Percentiles rank a stretch among this genome's conserved stretches.
Evolutionary conservation across 2,113 vertebrate species (phyloP).

Genomic region (Rhegmatorhina hoffmannsi): DNA sequence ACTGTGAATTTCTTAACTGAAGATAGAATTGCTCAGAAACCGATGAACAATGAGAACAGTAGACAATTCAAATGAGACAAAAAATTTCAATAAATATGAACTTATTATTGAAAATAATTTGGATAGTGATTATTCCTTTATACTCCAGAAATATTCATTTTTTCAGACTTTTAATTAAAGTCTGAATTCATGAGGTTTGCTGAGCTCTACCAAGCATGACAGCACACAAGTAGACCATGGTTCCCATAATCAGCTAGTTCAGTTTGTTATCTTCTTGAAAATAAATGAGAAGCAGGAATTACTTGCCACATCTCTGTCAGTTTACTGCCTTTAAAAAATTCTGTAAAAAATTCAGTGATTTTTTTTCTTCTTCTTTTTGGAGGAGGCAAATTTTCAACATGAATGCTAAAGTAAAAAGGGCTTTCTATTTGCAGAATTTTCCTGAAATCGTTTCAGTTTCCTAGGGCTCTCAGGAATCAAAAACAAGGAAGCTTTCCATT

Average conservation of each 20-base stretch:
- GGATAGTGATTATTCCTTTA: neutral
- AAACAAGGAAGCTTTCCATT: neutral
- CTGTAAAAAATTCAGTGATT: neutral
- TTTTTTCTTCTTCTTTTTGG: neutral
- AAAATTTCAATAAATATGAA: neutral
- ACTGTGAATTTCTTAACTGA: neutral
- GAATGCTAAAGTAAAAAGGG: neutral
- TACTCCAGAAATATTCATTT: neutral
- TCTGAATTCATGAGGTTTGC: neutral
- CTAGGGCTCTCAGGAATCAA: neutral
- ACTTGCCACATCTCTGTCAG: neutral
- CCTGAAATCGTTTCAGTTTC: neutral
- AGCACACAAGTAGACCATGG: neutral
- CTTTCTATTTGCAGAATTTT: neutral
- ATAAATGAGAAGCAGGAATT: neutral
- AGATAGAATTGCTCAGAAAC: neutral
- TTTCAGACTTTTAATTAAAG: neutral
- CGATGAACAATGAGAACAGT: neutral
- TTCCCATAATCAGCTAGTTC: neutral
- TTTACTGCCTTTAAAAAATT: accelerated
- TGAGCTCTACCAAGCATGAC: neutral
- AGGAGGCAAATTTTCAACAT: neutral
- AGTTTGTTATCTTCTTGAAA: neutral
- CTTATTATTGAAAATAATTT: neutral
- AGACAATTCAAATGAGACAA: neutral